phyloP scores from a whole-genome alignment of 2,797 vertebrate genomes.

The Cyclopterus lumpus region DNA sequence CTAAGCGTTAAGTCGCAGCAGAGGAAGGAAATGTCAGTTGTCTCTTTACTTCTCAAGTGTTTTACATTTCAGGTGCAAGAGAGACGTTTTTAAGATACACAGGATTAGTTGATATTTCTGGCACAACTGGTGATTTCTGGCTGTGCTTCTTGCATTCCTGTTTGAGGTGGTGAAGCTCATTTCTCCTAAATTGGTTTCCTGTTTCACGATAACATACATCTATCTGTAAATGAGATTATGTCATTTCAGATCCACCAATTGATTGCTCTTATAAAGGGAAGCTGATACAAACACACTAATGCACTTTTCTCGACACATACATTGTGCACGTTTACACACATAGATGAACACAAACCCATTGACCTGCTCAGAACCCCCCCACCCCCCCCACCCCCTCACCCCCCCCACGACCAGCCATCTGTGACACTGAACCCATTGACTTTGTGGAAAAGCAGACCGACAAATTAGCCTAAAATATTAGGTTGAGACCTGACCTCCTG shows the following conservation, averaged over 20 bases:
- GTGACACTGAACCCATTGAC: conserved; percentile 73
- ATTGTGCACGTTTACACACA: conserved; percentile 31
- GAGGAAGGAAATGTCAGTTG: conserved; percentile 24
- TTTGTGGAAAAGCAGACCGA: conserved; percentile 45
- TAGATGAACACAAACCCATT: conserved; percentile 41
- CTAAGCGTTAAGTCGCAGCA: conserved; percentile 11
- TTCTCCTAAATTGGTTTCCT: not conserved
- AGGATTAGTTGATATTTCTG: conserved; percentile 9
- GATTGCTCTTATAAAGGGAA: conserved; percentile 15
- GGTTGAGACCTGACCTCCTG: conserved; percentile 34
- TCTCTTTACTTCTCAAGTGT: conserved; percentile 36
- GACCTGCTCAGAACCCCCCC: conserved; percentile 31
- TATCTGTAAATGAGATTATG: conserved; percentile 12
- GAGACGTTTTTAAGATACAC: not conserved
- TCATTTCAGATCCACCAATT: conserved; percentile 7
- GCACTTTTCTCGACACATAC: conserved; percentile 29
- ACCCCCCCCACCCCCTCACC: not conserved
- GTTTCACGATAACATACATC: conserved; percentile 9
- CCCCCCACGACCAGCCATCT: conserved; percentile 51
- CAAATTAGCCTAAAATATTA: conserved; percentile 66
- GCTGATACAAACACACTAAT: conserved; percentile 13
- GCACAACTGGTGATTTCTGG: conserved; percentile 1
- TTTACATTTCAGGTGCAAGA: conserved; percentile 46
- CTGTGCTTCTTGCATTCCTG: not conserved
- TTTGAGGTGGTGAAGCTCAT: conserved; percentile 14